Evolutionary conservation across 2,797 vertebrate genomes (phyloP), one percentile per base, ranked within the genome.

Genomic region (Iguana delicatissima): DNA sequence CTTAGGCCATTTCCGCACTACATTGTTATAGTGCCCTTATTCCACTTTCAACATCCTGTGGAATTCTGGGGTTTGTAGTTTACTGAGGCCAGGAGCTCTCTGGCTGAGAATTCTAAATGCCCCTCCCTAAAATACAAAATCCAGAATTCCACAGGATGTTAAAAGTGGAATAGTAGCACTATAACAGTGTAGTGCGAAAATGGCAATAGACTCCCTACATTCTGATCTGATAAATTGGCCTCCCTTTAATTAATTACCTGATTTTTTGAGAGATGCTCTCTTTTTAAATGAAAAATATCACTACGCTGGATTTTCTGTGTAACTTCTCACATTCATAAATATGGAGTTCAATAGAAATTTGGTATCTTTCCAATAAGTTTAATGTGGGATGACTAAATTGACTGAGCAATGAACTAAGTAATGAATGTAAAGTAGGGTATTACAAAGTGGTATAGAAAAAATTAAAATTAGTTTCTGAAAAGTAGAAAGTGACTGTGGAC

Each of bases 281-380:
- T 18, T 64, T 80, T 67, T 9, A 77, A 82, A 55, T 80, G 69
- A 72, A 89, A 84, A 83, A 83, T 62, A n/a, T 38, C 16, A 26
- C 32, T 9, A 32, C 38, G 32, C 6, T 2, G 46, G 82, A 89
- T 46, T 84, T 89, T 67, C 73, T 79, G 2, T 84, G 18, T 38
- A 67, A 38, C 4, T 38, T 46, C 24, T 4, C 35, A 59, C 55
- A 82, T 74, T 42, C 38, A 74, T 64, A 87, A 38, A 64, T 76
- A 55, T 62, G 38, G 35, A 13, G 59, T 46, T 64, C 32, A 50
- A n/a, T 59, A 80, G 50, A 22, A 80, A 52, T 64, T 24, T 57
- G 46, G 62, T 29, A 8, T 35, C 64, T 77, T 50, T 7, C 10
- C 1, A 6, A 8, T 1, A 73, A n/a, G 5, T 12, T 74, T 52